Percentiles rank a stretch among this genome's conserved stretches.
Conservation (phyloP, 2,113 vertebrate species). For the Chascanopsetta lugubris region DNA sequence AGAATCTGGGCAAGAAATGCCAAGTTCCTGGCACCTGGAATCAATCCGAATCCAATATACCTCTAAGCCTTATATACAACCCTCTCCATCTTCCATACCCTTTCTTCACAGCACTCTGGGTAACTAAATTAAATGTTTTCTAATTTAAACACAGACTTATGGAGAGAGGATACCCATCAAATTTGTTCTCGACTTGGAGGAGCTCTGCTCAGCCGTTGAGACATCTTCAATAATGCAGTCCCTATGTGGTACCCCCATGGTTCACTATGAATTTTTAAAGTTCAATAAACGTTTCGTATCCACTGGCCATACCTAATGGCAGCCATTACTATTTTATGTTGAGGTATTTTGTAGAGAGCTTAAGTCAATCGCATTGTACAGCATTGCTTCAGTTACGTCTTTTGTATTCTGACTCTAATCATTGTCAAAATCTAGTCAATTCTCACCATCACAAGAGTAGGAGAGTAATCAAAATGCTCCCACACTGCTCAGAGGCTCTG, state of each 20-base stretch:
- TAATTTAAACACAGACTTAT: conserved; percentile 31
- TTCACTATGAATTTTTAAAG: conserved; percentile 74
- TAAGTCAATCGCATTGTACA: conserved; percentile 25
- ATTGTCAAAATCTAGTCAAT: background rate
- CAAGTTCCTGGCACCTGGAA: conserved; percentile 9
- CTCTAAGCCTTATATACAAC: conserved; percentile 1
- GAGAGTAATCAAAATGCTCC: background rate
- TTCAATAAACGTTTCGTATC: conserved; percentile 73
- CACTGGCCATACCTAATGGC: conserved; percentile 61
- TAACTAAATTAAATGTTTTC: conserved; percentile 40
- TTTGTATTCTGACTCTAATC: too few relatives aligned
- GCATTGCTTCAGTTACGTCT: conserved; percentile 2
- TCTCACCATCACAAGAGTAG: background rate
- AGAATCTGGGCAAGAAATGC: conserved; percentile 32
- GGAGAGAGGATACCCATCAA: conserved; percentile 40
- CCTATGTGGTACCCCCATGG: conserved; percentile 57
- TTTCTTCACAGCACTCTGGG: conserved; percentile 19
- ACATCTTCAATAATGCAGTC: conserved; percentile 69
- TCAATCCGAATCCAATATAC: conserved; percentile 24
- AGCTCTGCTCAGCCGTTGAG: conserved; percentile 43
- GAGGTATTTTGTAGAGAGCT: conserved; percentile 49
- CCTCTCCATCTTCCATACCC: conserved; percentile 1
- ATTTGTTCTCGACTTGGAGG: conserved; percentile 50
- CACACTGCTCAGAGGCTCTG: background rate
- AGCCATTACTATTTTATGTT: conserved; percentile 56